phyloP scores from a whole-genome alignment of 2,888 invertebrate species.

The Euzetes globulus region DNA sequence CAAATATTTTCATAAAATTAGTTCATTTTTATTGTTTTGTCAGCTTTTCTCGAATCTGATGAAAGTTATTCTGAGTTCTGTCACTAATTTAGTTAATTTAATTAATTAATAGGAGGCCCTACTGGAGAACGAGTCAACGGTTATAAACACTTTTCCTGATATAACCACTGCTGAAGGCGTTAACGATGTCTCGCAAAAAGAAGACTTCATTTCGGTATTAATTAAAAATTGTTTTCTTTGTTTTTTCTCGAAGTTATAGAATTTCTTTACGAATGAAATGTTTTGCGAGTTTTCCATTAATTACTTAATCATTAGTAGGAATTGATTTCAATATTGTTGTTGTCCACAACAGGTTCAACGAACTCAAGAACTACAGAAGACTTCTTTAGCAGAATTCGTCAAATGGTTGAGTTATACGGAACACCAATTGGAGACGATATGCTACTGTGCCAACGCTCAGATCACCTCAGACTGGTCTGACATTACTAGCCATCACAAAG shows the following conservation, averaged over 20 bases:
- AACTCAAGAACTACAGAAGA: constrained; percentile 7
- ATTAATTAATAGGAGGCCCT: constrained; percentile 26
- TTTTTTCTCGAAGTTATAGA: too few relatives aligned
- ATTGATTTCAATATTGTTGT: neutral
- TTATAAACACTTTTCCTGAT: neutral
- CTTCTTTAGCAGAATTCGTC: constrained; percentile 31
- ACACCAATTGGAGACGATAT: constrained; percentile 35
- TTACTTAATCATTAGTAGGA: neutral
- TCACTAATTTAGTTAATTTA: neutral
- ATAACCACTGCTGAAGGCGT: neutral
- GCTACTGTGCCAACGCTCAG: constrained; percentile 36
- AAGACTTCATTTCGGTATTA: constrained; percentile 14
- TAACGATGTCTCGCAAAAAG: neutral
- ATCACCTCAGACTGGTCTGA: constrained; percentile 13
- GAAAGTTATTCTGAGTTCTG: neutral
- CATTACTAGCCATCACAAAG: constrained; percentile 21
- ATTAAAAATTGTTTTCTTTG: neutral
- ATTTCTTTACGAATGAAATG: too few relatives aligned
- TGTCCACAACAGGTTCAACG: constrained; percentile 17
- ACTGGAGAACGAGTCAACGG: constrained; percentile 21
- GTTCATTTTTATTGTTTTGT: neutral
- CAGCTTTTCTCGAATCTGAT: neutral
- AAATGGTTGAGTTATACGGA: constrained; percentile 35
- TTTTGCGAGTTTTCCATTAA: neutral
- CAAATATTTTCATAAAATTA: neutral